Evolutionary conservation across 2,888 invertebrate species (phyloP), one percentile per base, ranked within the genome.

Genomic region (Shargacucullia verbasci): DNA sequence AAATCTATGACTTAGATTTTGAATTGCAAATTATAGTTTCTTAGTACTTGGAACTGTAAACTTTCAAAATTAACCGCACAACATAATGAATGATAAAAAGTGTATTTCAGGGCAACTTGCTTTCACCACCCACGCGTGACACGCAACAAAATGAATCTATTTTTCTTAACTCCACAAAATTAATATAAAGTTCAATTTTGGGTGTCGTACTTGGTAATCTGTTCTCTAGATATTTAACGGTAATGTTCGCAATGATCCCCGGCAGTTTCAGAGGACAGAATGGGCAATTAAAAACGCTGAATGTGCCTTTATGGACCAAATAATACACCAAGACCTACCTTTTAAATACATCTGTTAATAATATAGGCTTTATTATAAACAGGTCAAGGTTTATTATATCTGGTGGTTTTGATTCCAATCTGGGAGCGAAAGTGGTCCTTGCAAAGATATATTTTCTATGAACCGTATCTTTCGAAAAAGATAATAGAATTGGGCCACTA

Each of bases 241-340:
- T 48, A 43, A 37, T 61, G 49, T 50, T 38, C 40, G 48, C 53
- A 56, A 62, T 57, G 57, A 59, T 55, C 57, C 53, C 44, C 44
- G 35, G 48, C 56, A 47, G 27, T 64, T 54, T 49, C 13, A 33
- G 13, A 39, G 70, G 55, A 47, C 59, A 47, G 49, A 72, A 60
- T 59, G 60, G 40, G 59, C 59, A 72, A 66, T 74, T 70, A 66
- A 55, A 56, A 53, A 47, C 59, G 37, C 59, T 47, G 46, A 39
- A 49, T 43, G 15, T 48, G 40, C 54, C 68, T 38, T 43, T 41
- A 45, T 29, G n/a, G 37, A 34, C 68, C 34, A 40, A 43, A 41
- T 55, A 44, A 50, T 58, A 38, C 4, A 20, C 20, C 20, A 20
- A 2, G 20, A 20, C 2, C 4, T 25, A 43, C 45, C 29, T 34